Evolutionary conservation across 2,797 vertebrate genomes (phyloP).

Genomic region (Sardinella longiceps): DNA sequence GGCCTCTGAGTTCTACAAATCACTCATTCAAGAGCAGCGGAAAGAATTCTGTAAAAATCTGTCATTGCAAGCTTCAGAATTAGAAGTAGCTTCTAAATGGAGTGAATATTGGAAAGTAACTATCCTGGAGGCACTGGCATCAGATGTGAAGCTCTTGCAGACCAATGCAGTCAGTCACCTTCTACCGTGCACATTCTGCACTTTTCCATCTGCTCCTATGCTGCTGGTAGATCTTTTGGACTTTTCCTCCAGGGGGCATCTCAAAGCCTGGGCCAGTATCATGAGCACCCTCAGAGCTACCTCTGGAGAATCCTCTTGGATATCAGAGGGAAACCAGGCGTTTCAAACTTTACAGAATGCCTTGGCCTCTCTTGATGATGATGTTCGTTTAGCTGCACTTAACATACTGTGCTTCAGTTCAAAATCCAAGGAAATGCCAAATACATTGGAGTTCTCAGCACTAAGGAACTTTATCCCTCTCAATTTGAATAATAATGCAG

Average conservation of each 20-base stretch:
- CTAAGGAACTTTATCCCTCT: slow-evolving; percentile 80
- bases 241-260: slow-evolving; percentile 59
- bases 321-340: slow-evolving; percentile 47
- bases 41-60: slow-evolving; percentile 55
- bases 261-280: slow-evolving; percentile 83
- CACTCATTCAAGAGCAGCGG: slow-evolving; percentile 78
- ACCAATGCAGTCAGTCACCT: slow-evolving; percentile 76
- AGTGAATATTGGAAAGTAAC: slow-evolving; percentile 73
- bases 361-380: slow-evolving; percentile 76
- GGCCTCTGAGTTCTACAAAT: slow-evolving; percentile 81
- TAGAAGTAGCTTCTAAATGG: slow-evolving; percentile 74
- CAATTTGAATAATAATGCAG: slow-evolving; percentile 85
- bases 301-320: slow-evolving; percentile 64
- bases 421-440: slow-evolving; percentile 77
- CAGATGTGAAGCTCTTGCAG: slow-evolving; percentile 78
- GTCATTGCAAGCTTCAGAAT: slow-evolving; percentile 51
- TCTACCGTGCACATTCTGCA: slow-evolving; percentile 78
- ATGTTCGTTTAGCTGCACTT: slow-evolving; percentile 79
- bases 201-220: slow-evolving; percentile 73
- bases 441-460: slow-evolving; percentile 64
- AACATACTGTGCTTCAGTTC: slow-evolving; percentile 82
- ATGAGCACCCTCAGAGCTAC: slow-evolving; percentile 72
- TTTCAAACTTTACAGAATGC: slow-evolving; percentile 73
- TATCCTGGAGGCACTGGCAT: slow-evolving; percentile 77
- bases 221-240: slow-evolving; percentile 67